phyloP scores from a whole-genome alignment of 2,888 invertebrate species.

The Polyommatus icarus region DNA sequence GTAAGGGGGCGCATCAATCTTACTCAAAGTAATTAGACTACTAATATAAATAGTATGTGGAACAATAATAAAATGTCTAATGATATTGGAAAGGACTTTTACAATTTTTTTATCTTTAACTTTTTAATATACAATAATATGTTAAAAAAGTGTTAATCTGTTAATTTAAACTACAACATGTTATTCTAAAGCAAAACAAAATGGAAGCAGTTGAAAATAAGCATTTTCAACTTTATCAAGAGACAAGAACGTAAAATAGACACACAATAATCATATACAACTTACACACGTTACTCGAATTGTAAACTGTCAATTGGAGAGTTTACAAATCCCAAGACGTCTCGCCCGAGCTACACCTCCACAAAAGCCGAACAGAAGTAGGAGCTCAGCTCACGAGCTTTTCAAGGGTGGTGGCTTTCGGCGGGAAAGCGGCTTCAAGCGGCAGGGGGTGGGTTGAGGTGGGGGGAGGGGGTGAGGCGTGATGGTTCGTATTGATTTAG shows the following conservation, averaged over 20 bases:
- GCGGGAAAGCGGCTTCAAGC: slow-evolving; percentile 73
- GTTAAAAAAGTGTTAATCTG: too few relatives aligned
- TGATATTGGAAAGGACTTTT: too few relatives aligned
- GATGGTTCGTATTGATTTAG: slow-evolving; percentile 82
- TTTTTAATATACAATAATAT: too few relatives aligned
- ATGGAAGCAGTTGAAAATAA: not conserved
- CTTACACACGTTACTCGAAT: slow-evolving; percentile 45
- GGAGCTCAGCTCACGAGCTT: slow-evolving; percentile 80
- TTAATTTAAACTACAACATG: too few relatives aligned
- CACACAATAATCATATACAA: slow-evolving; percentile 5
- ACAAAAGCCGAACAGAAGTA: slow-evolving; percentile 81
- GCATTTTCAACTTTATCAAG: not conserved
- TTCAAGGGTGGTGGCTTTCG: slow-evolving; percentile 81
- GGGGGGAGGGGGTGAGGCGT: slow-evolving; percentile 59
- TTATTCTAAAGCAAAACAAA: not conserved
- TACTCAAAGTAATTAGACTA: too few relatives aligned
- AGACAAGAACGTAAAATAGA: not conserved
- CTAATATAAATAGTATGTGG: too few relatives aligned
- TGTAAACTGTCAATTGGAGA: slow-evolving; percentile 72
- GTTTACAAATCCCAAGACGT: slow-evolving; percentile 76
- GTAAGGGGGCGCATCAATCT: too few relatives aligned
- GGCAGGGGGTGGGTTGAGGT: slow-evolving; percentile 48
- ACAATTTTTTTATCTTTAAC: too few relatives aligned
- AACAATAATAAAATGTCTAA: too few relatives aligned
- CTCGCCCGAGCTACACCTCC: slow-evolving; percentile 73